phyloP scores from a whole-genome alignment of 2,113 vertebrate species.

The Sprattus sprattus region DNA sequence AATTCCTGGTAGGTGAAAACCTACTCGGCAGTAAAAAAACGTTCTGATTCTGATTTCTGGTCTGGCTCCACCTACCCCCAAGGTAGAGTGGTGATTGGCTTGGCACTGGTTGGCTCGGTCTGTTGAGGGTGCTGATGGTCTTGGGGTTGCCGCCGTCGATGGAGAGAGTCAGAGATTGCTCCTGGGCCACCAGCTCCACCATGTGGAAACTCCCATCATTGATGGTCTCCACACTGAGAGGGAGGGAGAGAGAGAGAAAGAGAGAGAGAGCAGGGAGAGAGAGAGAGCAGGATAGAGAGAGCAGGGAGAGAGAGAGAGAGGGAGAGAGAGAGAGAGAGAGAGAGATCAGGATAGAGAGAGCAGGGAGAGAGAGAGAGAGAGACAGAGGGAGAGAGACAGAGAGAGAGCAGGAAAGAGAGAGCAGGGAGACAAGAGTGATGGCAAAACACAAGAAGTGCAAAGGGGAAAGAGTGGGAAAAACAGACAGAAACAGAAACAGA shows the following conservation, averaged over 20 bases:
- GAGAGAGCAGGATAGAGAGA: not conserved
- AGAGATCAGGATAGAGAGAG: too few relatives aligned
- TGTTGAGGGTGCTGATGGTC: conserved; percentile 89
- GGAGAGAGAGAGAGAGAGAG: too few relatives aligned
- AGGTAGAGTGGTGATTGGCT: conserved; percentile 90
- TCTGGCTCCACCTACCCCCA: conserved; percentile 79
- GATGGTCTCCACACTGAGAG: conserved; percentile 89
- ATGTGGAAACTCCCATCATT: conserved; percentile 96
- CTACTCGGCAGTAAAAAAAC: too few relatives aligned
- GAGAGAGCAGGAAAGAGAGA: too few relatives aligned
- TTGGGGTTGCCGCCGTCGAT: conserved; percentile 93
- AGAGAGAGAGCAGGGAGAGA: not conserved
- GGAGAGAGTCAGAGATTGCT: conserved; percentile 88
- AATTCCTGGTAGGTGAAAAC: too few relatives aligned
- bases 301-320: too few relatives aligned
- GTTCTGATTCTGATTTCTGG: too few relatives aligned
- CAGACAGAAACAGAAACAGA: not conserved
- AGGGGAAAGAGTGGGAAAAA: not conserved
- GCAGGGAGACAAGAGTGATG: too few relatives aligned
- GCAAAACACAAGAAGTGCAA: not conserved
- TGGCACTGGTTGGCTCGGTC: conserved; percentile 80
- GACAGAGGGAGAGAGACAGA: too few relatives aligned
- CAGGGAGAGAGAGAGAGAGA: too few relatives aligned
- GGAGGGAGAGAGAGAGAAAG: not conserved
- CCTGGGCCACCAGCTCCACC: conserved; percentile 88